Evolutionary conservation across 2,888 invertebrate species (phyloP).

Genomic region (Bursaphelenchus okinawaensis): DNA sequence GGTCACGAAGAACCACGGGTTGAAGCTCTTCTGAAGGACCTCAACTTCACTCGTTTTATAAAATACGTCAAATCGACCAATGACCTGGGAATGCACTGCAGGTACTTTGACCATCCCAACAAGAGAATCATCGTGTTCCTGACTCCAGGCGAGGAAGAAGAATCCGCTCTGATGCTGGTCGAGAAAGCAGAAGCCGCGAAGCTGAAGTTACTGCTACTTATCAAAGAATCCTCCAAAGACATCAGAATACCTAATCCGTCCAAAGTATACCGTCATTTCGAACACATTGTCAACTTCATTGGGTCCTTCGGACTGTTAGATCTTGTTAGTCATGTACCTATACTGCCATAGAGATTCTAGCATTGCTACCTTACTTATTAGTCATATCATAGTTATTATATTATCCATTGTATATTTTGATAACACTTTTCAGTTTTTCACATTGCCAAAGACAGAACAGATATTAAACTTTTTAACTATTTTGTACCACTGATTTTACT

Average conservation of each 20-base stretch:
- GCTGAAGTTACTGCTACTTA: conserved; percentile 23
- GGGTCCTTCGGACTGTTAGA: not conserved
- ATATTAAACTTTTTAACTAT: no score
- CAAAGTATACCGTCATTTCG: not conserved
- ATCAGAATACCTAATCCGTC: not conserved
- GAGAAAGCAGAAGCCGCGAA: not conserved
- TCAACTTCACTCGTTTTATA: conserved; percentile 20
- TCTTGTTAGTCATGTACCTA: not conserved
- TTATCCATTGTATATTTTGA: no score
- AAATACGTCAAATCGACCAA: conserved; percentile 21
- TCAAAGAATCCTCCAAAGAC: conserved; percentile 15
- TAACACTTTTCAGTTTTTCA: no score
- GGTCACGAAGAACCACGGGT: conserved; percentile 23
- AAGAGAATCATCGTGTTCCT: conserved; percentile 7
- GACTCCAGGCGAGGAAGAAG: conserved; percentile 4
- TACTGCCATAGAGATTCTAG: not conserved
- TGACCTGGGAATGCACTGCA: conserved; percentile 22
- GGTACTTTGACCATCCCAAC: conserved; percentile 25
- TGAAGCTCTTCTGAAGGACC: conserved; percentile 2
- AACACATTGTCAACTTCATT: not conserved
- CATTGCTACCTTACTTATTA: no score
- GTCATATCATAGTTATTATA: no score
- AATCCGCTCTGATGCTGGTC: conserved; percentile 24
- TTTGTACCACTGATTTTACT: no score
- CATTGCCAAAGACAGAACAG: no score